A percentile compares a stretch with the other conserved stretches of the same genome.
These are phyloP conservation scores for Pitta sordida DNA, from an alignment of 2,113 vertebrate species.

Conservation along the genomic window DNA sequence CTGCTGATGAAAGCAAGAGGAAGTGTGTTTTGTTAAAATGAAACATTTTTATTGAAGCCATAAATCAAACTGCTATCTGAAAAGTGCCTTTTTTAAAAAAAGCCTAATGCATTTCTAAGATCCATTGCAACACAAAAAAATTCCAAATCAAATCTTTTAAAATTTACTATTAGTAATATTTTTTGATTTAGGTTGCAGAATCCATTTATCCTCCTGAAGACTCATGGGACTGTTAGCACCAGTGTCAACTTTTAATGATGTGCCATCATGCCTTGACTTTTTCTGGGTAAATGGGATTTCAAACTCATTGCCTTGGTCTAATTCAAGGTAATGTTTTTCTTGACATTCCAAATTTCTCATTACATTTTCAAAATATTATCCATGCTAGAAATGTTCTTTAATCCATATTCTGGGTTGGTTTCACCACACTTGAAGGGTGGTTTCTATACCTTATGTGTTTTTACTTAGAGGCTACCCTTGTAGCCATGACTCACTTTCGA, in stretches of 20 bases:
- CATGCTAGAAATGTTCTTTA: not conserved
- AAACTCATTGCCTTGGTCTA: not conserved
- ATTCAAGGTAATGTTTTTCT: not conserved
- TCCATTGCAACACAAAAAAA: not conserved
- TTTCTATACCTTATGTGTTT: not conserved
- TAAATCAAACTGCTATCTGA: not conserved
- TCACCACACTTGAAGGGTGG: not conserved
- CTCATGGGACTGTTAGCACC: not conserved
- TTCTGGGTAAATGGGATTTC: not conserved
- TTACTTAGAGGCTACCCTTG: not conserved
- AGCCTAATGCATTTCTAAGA: not conserved
- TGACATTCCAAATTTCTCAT: not conserved
- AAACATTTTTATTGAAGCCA: not conserved
- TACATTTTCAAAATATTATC: not conserved
- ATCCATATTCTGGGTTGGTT: not conserved
- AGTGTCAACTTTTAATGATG: rapidly evolving
- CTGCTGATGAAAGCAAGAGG: not conserved
- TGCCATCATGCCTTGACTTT: not conserved
- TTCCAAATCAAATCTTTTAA: not conserved
- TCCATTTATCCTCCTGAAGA: not conserved
- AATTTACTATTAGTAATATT: not conserved
- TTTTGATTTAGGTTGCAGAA: not conserved
- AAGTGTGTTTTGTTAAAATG: not conserved
- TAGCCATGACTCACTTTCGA: not conserved
- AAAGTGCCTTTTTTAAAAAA: not conserved